A percentile compares a stretch with the other conserved stretches of the same genome.
These are phyloP conservation scores for Mycalesis mineus DNA, from an alignment of 2,888 invertebrate species.

Conservation along the genomic window DNA sequence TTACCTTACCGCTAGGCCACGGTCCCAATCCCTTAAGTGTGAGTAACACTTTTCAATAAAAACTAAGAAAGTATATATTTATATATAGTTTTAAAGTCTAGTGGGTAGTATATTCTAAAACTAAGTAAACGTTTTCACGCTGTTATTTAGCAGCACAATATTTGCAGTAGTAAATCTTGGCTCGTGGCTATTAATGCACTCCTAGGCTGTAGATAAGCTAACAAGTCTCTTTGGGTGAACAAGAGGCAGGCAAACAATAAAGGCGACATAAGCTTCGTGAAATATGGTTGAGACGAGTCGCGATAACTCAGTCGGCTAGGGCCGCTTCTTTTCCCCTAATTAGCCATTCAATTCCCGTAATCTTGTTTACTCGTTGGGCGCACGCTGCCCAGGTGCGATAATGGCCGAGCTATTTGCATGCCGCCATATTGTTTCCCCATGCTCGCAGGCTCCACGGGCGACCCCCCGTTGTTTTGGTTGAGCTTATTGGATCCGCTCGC, in stretches of 20 bases:
- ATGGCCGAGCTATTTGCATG: slow-evolving; percentile 78
- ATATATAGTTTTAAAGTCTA: no score
- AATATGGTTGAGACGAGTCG: slow-evolving; percentile 70
- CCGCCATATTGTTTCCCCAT: slow-evolving; percentile 76
- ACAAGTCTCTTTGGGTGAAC: slow-evolving; percentile 72
- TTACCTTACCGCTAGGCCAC: no score
- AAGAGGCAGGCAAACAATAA: slow-evolving; percentile 71
- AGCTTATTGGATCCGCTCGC: slow-evolving; percentile 76
- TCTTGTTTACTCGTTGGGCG: slow-evolving; percentile 74
- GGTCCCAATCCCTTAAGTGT: no score
- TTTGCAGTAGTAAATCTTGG: slow-evolving; percentile 23
- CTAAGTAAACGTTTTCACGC: no score
- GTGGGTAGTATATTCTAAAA: no score
- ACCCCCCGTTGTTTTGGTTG: slow-evolving; percentile 72
- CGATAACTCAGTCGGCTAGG: slow-evolving; percentile 66
- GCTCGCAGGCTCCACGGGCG: slow-evolving; percentile 54
- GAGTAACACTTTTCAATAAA: no score
- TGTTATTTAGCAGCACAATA: slow-evolving; percentile 16
- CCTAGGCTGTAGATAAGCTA: slow-evolving; percentile 70
- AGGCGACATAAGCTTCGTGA: slow-evolving; percentile 72
- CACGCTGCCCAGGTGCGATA: slow-evolving; percentile 76
- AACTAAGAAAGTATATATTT: no score
- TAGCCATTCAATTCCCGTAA: slow-evolving; percentile 78
- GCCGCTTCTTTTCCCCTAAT: slow-evolving; percentile 76
- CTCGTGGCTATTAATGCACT: slow-evolving; percentile 53